A percentile compares a stretch with the other conserved stretches of the same genome.
Evolutionary conservation across 2,888 invertebrate species (phyloP).

Genomic region (Synergus gifuensis): DNA sequence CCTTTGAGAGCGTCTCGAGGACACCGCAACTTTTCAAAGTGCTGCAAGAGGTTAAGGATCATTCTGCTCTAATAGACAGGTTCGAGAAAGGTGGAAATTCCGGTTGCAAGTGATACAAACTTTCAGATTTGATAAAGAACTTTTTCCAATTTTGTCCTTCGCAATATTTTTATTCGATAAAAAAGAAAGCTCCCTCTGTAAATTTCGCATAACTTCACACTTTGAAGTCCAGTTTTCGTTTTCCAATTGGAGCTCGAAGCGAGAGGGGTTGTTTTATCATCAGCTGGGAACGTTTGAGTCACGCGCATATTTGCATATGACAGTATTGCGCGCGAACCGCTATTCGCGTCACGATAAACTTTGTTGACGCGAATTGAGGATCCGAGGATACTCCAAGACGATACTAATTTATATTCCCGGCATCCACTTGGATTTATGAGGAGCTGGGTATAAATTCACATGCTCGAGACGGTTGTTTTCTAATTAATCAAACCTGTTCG

Average conservation of each 20-base stretch:
- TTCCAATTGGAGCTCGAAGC: background rate
- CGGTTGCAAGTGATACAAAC: background rate
- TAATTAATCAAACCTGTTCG: constrained; percentile 62
- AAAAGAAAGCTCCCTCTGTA: no score
- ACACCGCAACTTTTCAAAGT: constrained; percentile 32
- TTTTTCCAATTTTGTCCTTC: background rate
- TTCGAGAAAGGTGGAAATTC: constrained; percentile 5
- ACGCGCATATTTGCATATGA: constrained; percentile 63
- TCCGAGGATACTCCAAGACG: constrained; percentile 54
- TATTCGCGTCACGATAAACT: constrained; percentile 51
- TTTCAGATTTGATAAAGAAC: background rate
- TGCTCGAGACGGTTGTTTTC: constrained; percentile 57
- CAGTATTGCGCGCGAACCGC: constrained; percentile 51
- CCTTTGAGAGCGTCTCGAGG: constrained; percentile 27
- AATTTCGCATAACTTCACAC: background rate
- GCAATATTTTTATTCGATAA: background rate
- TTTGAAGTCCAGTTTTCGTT: constrained; percentile 12
- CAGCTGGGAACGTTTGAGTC: constrained; percentile 47
- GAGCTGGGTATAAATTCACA: constrained; percentile 54
- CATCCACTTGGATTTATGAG: constrained; percentile 60
- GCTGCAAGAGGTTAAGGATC: constrained; percentile 18
- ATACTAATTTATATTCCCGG: constrained; percentile 69
- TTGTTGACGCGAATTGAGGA: constrained; percentile 54
- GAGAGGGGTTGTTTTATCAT: constrained; percentile 25
- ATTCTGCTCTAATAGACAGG: constrained; percentile 29